Percentiles rank a stretch among this genome's conserved stretches.
phyloP scores from a whole-genome alignment of 1,140 invertebrate species.

The Temnothorax curvispinosus region DNA sequence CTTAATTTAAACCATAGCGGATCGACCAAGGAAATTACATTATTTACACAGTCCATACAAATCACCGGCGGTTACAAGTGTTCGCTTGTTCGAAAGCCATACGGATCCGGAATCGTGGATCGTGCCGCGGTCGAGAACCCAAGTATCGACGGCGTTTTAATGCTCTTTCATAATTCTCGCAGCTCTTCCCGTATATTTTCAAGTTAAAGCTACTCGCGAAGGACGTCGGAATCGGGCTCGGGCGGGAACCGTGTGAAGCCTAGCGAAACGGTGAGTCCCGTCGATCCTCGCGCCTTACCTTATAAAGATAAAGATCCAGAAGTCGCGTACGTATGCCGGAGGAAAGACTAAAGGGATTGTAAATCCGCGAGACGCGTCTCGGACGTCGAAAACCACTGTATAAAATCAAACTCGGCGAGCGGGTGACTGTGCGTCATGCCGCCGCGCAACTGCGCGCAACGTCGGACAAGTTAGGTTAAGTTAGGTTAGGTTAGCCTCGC shows the following conservation, averaged over 20 bases:
- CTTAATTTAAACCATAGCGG: constrained; percentile 42
- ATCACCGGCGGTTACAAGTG: constrained; percentile 27
- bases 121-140: neutral
- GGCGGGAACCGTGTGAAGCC: neutral
- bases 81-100: constrained; percentile 3
- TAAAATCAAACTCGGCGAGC: constrained; percentile 4
- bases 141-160: neutral
- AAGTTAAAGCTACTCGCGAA: neutral
- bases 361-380: neutral
- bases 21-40: constrained; percentile 40
- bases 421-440: no score
- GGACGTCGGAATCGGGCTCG: neutral
- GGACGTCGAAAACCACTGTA: neutral
- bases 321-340: neutral
- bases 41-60: constrained; percentile 48
- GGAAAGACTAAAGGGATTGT: neutral
- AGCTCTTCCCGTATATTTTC: neutral
- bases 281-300: constrained; percentile 12
- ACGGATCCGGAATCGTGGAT: neutral
- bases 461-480: neutral
- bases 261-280: neutral
- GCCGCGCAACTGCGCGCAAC: no score
- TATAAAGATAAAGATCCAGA: constrained; percentile 22
- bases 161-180: neutral
- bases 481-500: neutral